A percentile compares a stretch with the other conserved stretches of the same genome.
phyloP scores from a whole-genome alignment of 2,888 invertebrate genomes.

The Mimumesa dahlbomi region DNA sequence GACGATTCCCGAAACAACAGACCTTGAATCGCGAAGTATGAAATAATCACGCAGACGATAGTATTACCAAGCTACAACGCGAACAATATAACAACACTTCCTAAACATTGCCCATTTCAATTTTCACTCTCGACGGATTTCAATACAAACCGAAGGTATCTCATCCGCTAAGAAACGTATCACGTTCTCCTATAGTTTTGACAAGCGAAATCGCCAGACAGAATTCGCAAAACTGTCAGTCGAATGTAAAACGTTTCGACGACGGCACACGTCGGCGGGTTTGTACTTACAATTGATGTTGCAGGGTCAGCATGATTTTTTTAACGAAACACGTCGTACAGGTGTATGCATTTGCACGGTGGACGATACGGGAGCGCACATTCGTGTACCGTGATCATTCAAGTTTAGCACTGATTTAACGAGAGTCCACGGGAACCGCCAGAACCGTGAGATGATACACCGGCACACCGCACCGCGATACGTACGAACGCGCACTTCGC shows the following conservation, averaged over 20 bases:
- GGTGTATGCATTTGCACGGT: conserved; percentile 57
- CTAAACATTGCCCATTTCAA: too few relatives aligned
- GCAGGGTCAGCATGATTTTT: conserved; percentile 63
- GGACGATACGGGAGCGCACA: conserved; percentile 40
- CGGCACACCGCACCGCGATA: conserved; percentile 23
- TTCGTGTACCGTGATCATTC: conserved; percentile 40
- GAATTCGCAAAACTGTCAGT: conserved; percentile 22
- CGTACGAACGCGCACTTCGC: conserved; percentile 35
- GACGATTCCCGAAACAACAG: not conserved
- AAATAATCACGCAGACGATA: too few relatives aligned
- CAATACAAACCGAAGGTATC: not conserved
- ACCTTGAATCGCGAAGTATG: not conserved
- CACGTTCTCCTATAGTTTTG: conserved; percentile 7
- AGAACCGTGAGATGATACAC: too few relatives aligned
- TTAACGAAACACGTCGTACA: conserved; percentile 39
- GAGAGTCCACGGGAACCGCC: conserved; percentile 10
- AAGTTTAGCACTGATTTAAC: conserved; percentile 37
- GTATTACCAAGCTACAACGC: too few relatives aligned
- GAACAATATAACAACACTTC: too few relatives aligned
- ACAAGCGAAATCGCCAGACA: not conserved
- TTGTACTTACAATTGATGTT: conserved; percentile 61
- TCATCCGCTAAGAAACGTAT: conserved; percentile 6
- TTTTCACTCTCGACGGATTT: not conserved
- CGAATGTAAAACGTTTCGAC: too few relatives aligned
- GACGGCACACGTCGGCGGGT: too few relatives aligned